These are phyloP conservation scores for Beris chalybata DNA, from an alignment of 2,888 invertebrate species.

Conservation along the genomic window DNA sequence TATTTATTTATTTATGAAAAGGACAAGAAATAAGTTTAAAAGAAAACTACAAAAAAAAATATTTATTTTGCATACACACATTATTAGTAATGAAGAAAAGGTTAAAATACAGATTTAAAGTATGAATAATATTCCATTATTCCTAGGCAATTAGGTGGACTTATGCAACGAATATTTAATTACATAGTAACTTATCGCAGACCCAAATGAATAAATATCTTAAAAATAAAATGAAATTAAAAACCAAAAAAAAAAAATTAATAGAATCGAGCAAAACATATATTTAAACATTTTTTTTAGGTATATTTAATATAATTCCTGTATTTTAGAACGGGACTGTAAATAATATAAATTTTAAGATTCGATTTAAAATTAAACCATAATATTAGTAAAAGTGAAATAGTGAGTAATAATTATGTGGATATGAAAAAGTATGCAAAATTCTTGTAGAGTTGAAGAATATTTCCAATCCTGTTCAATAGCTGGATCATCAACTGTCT, in stretches of 20 bases:
- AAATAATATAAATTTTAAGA: no score
- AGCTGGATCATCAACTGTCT: no score
- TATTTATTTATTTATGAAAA: neutral
- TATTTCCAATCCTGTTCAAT: no score
- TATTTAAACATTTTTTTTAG: neutral
- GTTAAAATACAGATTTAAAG: constrained; percentile 9
- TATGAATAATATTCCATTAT: no score
- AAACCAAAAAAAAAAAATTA: neutral
- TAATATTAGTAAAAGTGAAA: no score
- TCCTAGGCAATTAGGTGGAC: constrained; percentile 42
- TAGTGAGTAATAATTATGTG: no score
- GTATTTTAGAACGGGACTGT: no score
- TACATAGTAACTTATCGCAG: no score
- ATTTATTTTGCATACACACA: neutral
- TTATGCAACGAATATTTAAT: constrained; percentile 57
- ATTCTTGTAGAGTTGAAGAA: no score
- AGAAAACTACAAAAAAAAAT: neutral
- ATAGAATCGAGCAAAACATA: neutral
- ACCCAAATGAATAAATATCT: neutral
- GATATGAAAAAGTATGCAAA: no score
- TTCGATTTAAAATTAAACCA: no score
- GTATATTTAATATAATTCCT: neutral
- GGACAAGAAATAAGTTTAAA: neutral
- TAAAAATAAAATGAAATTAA: neutral
- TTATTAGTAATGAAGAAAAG: constrained; percentile 21